Conservation (phyloP, 1,140 invertebrate genomes). For the Ylistrum balloti region DNA sequence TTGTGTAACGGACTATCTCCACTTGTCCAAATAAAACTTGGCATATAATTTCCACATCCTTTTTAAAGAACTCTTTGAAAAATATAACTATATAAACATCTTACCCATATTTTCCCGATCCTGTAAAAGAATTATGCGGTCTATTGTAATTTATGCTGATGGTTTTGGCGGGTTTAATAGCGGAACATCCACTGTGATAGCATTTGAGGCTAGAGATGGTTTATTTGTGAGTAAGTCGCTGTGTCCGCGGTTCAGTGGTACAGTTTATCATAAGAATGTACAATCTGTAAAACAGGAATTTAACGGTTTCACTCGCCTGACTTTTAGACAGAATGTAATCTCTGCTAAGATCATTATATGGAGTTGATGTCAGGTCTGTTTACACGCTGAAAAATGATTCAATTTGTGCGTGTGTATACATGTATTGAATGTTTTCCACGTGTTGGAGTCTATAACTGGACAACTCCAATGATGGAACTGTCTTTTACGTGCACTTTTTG, state of each 20-base stretch:
- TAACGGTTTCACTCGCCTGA: slow-evolving; percentile 13
- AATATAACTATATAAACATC: slow-evolving; percentile 34
- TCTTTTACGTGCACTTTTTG: background rate
- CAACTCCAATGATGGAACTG: background rate
- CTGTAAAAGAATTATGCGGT: slow-evolving; percentile 34
- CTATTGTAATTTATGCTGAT: slow-evolving; percentile 40
- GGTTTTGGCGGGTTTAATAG: slow-evolving; percentile 31
- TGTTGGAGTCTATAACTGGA: background rate
- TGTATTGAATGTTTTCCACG: slow-evolving; percentile 6
- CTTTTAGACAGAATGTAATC: slow-evolving; percentile 23
- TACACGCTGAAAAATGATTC: slow-evolving; percentile 8
- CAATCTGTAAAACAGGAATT: background rate
- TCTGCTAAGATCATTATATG: background rate
- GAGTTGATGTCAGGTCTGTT: slow-evolving; percentile 26
- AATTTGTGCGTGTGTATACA: slow-evolving; percentile 25
- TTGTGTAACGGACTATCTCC: background rate
- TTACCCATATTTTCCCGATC: background rate
- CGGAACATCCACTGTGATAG: background rate
- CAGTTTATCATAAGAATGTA: slow-evolving; percentile 4
- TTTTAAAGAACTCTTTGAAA: slow-evolving; percentile 34
- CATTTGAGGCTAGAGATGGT: background rate
- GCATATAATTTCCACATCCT: slow-evolving; percentile 25
- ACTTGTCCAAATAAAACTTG: slow-evolving; percentile 27
- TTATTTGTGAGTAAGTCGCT: slow-evolving; percentile 11
- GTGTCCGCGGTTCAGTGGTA: background rate